phyloP scores from a whole-genome alignment of 2,888 invertebrate species.

The Callosobruchus maculatus region DNA sequence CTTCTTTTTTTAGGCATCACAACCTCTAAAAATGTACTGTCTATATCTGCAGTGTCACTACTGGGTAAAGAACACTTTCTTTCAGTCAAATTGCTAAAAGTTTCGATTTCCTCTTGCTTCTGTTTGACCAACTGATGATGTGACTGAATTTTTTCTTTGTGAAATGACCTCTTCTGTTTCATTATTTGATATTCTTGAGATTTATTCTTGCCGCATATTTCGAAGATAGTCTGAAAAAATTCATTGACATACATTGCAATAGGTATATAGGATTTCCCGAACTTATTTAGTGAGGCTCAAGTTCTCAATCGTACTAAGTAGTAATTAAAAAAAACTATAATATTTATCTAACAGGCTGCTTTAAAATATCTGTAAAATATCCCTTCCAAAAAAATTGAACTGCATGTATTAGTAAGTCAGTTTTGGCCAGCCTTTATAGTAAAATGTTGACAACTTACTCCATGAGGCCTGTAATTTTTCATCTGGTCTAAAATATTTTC shows the following conservation, averaged over 20 bases:
- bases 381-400: too few relatives aligned
- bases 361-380: too few relatives aligned
- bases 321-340: too few relatives aligned
- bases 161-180: conserved; percentile 78
- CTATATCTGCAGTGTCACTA: conserved; percentile 55
- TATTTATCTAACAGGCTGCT: too few relatives aligned
- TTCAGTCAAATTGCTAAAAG: neutral
- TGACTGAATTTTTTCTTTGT: conserved; percentile 58
- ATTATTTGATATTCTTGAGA: conserved; percentile 77
- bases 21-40: conserved; percentile 56
- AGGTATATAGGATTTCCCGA: too few relatives aligned
- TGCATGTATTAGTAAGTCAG: too few relatives aligned
- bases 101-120: conserved; percentile 29
- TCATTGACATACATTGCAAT: neutral
- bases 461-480: conserved; percentile 72
- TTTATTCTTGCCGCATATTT: conserved; percentile 78
- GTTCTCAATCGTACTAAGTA: too few relatives aligned
- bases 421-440: too few relatives aligned
- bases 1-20: conserved; percentile 55
- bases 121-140: conserved; percentile 48
- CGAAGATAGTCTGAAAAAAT: conserved; percentile 82
- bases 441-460: conserved; percentile 49
- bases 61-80: conserved; percentile 33
- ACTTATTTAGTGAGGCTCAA: too few relatives aligned
- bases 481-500: conserved; percentile 61